These are phyloP conservation scores for Leptothorax acervorum DNA, from an alignment of 2,888 invertebrate species.

Conservation along the genomic window DNA sequence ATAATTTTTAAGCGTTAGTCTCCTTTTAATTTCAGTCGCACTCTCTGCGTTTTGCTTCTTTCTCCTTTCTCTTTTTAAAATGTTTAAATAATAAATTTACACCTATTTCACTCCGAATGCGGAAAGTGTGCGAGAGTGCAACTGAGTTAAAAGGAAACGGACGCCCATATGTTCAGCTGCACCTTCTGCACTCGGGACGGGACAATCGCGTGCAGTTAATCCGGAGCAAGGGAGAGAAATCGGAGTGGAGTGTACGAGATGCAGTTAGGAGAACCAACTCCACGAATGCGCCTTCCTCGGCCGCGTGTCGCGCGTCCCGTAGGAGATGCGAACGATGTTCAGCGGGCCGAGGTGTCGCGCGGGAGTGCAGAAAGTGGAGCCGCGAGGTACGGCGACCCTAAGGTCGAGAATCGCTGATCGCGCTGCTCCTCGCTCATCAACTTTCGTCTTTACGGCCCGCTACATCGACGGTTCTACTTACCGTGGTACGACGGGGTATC, in stretches of 20 bases:
- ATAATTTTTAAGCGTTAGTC: not conserved
- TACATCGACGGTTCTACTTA: constrained; percentile 75
- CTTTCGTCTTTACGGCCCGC: constrained; percentile 75
- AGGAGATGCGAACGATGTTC: not conserved
- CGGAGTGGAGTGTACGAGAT: not conserved
- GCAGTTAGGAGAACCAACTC: not conserved
- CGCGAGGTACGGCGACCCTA: not conserved
- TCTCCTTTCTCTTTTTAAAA: not conserved
- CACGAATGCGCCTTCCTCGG: not conserved
- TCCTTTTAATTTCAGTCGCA: not conserved
- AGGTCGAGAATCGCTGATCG: constrained; percentile 80
- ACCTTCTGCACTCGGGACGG: not conserved
- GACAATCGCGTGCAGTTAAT: not conserved
- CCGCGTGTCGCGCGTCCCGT: not conserved
- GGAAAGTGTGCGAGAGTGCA: not conserved
- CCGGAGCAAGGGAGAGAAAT: not conserved
- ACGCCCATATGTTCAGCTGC: not conserved
- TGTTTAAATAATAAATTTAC: not conserved
- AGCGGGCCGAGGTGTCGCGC: not conserved
- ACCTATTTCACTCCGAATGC: not conserved
- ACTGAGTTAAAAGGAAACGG: not conserved
- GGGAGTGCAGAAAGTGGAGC: constrained; percentile 15
- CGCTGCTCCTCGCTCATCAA: constrained; percentile 69
- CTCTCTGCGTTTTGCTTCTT: not conserved
- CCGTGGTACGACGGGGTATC: constrained; percentile 69